Conservation (phyloP, 2,888 invertebrate species). For the Acholoe squamosa region DNA sequence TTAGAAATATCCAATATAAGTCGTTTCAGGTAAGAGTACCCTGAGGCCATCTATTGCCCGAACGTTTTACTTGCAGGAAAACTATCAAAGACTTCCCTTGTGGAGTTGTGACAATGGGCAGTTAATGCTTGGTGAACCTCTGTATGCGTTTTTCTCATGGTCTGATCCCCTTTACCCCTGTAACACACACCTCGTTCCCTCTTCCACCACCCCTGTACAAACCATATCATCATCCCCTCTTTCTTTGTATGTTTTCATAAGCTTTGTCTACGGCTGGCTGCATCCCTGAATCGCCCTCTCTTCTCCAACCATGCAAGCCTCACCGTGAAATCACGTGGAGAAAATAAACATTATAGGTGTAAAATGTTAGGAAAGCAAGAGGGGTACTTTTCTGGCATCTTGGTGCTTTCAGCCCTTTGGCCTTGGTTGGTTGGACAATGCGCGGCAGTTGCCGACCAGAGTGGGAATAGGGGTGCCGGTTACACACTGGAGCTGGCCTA, state of each 20-base stretch:
- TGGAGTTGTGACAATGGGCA: not conserved
- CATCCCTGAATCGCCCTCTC: not conserved
- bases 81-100: not conserved
- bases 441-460: not conserved
- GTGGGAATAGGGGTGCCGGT: conserved; percentile 14
- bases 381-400: conserved; percentile 33
- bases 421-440: not conserved
- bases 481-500: not conserved
- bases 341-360: conserved; percentile 60
- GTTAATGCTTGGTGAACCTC: not conserved
- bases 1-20: no score
- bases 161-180: conserved; percentile 36
- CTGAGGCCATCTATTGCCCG: not conserved
- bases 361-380: conserved; percentile 57
- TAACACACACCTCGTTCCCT: conserved; percentile 35
- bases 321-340: conserved; percentile 54
- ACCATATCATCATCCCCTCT: conserved; percentile 18
- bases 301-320: not conserved
- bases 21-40: not conserved
- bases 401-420: conserved; percentile 30
- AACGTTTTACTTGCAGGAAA: not conserved
- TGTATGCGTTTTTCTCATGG: conserved; percentile 10
- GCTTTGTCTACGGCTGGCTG: conserved; percentile 29
- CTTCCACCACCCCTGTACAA: not conserved
- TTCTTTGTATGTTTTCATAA: conserved; percentile 56